Evolutionary conservation across 2,888 invertebrate genomes (phyloP), one percentile per base, ranked within the genome.

Genomic region (Pseudanteris insignis): DNA sequence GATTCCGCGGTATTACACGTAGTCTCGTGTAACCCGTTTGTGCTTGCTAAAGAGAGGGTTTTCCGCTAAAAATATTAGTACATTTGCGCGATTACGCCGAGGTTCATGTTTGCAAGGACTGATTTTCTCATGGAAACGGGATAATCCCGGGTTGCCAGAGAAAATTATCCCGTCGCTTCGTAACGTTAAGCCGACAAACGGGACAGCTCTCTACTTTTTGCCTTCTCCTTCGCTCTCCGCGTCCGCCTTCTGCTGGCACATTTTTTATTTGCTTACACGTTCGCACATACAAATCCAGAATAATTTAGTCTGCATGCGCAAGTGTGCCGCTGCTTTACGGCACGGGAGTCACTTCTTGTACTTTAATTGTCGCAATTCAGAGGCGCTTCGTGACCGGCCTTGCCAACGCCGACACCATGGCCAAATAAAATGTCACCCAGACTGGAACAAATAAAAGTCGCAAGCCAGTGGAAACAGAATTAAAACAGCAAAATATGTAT

Each of bases 331-430:
- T 41, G 33, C 54, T 61, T 54, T 54, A 61, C 54, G 40, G 30
- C 15, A 34, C 34, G 48, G 38, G 21, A 12, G 15, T 11, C 55
- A 29, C 61, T 64, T 64, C 68, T 67, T 69, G 67, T 58, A 66
- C 65, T 67, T 67, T 70, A 70, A 68, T 70, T 70, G 67, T 70
- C 67, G 67, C 67, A 64, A 67, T 68, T 68, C 70, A 68, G 54
- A 59, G 58, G 62, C 55, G 51, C 59, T 68, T 57, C 70, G 70
- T 67, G 70, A 70, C 70, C 66, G 54, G 69, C 69, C 67, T 69
- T 63, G 65, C 60, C 53, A 67, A 67, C 61, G 41, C 37, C 44
- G 43, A 9, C 46, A 28, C 29, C 47, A 14, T 40, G 29, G 48
- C 43, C 57, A 62, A 65, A 64, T 58, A 54, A 62, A 63, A 63